Evolutionary conservation across 2,888 invertebrate species (phyloP).

Genomic region (Branchipolynoe longqiensis): DNA sequence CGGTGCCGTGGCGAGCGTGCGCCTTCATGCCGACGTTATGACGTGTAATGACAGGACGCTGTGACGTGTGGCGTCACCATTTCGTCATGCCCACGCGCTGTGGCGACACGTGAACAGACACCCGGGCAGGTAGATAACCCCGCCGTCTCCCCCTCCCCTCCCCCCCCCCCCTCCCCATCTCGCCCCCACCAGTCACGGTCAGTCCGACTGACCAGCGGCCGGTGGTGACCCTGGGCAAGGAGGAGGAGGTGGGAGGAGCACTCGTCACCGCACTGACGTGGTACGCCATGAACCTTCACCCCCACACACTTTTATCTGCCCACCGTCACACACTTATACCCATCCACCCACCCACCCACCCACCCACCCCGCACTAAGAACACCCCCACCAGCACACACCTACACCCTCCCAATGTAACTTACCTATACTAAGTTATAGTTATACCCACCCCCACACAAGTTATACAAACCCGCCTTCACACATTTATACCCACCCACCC

Average conservation of each 20-base stretch:
- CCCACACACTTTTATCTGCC: too few relatives aligned
- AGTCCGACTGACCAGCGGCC: not conserved
- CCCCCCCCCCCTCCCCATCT: not conserved
- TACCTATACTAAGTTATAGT: too few relatives aligned
- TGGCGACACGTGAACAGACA: not conserved
- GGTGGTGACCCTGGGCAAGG: not conserved
- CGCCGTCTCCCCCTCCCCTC: too few relatives aligned
- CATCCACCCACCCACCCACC: not conserved
- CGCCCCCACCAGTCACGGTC: not conserved
- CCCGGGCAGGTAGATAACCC: too few relatives aligned
- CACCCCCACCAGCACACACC: not conserved
- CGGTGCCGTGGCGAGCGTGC: too few relatives aligned
- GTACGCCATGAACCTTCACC: too few relatives aligned
- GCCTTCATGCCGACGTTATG: slow-evolving; percentile 21
- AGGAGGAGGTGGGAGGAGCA: not conserved
- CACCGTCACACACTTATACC: not conserved
- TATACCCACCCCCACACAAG: too few relatives aligned
- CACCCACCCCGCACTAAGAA: not conserved
- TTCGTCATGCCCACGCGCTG: not conserved
- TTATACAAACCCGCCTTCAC: too few relatives aligned
- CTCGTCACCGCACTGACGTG: not conserved
- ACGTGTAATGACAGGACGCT: slow-evolving; percentile 27
- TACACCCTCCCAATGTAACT: not conserved
- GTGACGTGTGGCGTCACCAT: not conserved
- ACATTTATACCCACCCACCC: too few relatives aligned